A percentile compares a stretch with the other conserved stretches of the same genome.
Conservation (phyloP, 2,797 vertebrate species). For the Poecile montanus region DNA sequence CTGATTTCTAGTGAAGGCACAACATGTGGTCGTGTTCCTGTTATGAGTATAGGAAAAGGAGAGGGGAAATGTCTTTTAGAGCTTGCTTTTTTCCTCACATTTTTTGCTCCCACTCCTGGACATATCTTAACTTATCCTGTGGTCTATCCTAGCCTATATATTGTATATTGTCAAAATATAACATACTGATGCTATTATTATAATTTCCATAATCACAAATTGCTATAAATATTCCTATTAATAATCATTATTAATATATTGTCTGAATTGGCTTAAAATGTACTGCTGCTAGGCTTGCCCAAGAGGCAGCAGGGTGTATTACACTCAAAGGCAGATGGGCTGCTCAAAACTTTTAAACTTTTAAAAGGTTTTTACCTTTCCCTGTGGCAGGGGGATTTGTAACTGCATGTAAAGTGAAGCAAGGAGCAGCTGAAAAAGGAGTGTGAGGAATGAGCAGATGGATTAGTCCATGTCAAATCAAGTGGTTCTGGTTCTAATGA, state of each 20-base stretch:
- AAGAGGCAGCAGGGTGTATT: not conserved
- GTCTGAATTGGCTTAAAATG: not conserved
- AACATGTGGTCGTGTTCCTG: not conserved
- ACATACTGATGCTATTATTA: not conserved
- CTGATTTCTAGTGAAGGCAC: not conserved
- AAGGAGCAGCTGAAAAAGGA: not conserved
- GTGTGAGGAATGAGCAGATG: constrained; percentile 18
- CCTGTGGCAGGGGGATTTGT: not conserved
- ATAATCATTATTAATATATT: not conserved
- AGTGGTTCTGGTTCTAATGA: constrained; percentile 31
- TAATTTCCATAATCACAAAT: not conserved
- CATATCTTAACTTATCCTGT: not conserved
- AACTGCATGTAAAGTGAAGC: not conserved
- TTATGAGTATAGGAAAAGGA: not conserved
- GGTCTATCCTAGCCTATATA: not conserved
- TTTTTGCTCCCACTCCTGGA: not conserved
- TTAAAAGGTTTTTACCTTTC: not conserved
- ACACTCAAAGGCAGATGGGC: not conserved
- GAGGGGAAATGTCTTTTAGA: not conserved
- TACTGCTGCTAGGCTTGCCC: not conserved
- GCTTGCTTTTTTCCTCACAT: not conserved
- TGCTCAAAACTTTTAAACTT: not conserved
- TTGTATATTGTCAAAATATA: not conserved
- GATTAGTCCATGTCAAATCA: constrained; percentile 43
- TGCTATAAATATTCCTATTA: not conserved